A percentile compares a stretch with the other conserved stretches of the same genome.
Conservation (phyloP, 2,797 vertebrate genomes). For the Tolypeutes matacus region DNA sequence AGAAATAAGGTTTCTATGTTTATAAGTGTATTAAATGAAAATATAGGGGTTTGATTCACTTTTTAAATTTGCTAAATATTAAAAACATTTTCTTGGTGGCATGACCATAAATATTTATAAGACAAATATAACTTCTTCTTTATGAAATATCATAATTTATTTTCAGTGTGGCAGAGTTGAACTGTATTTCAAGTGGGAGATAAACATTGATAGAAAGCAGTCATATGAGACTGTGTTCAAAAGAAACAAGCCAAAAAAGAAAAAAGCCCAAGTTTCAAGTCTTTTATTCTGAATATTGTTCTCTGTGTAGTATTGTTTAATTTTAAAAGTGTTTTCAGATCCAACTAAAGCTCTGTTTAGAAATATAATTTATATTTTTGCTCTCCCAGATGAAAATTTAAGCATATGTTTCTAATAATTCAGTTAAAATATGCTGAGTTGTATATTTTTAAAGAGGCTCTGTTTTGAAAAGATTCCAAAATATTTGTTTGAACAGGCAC, state of each 20-base stretch:
- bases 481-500: slow-evolving; percentile 74
- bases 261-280: not conserved
- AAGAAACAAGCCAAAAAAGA: not conserved
- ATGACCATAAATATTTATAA: slow-evolving; percentile 56
- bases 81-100: slow-evolving; percentile 64
- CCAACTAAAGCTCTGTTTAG: slow-evolving; percentile 41
- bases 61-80: slow-evolving; percentile 57
- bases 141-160: not conserved
- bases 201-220: not conserved
- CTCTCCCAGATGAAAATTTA: slow-evolving; percentile 61
- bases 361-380: slow-evolving; percentile 52
- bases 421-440: slow-evolving; percentile 71
- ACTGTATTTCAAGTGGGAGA: not conserved
- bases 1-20: slow-evolving; percentile 68
- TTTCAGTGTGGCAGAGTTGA: slow-evolving; percentile 4
- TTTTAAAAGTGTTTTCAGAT: slow-evolving; percentile 58
- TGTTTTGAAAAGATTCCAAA: slow-evolving; percentile 79
- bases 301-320: not conserved
- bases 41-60: slow-evolving; percentile 4
- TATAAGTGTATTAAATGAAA: slow-evolving; percentile 56
- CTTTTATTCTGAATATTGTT: slow-evolving; percentile 19
- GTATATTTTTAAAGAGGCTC: slow-evolving; percentile 72
- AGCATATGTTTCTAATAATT: slow-evolving; percentile 75
- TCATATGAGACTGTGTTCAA: not conserved
- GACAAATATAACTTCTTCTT: slow-evolving; percentile 3